Percentiles rank a stretch among this genome's conserved stretches.
These are phyloP conservation scores for Agriopis marginaria DNA, from an alignment of 2,888 invertebrate species.

Conservation along the genomic window DNA sequence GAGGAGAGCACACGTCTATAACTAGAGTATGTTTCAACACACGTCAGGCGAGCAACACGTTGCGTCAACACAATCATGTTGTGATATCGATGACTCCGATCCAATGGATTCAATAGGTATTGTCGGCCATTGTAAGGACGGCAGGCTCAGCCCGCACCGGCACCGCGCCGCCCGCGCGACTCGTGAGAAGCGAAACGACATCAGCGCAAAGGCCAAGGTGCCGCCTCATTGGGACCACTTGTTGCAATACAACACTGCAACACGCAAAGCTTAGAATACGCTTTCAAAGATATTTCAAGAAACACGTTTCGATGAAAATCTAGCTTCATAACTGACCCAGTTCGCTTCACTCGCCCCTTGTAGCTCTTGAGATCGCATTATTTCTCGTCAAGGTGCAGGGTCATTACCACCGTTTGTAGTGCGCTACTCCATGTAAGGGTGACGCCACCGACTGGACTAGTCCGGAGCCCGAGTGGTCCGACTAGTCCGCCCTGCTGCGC, in stretches of 20 bases:
- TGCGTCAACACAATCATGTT: conserved; percentile 38
- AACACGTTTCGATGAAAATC: background rate
- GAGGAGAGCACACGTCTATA: conserved; percentile 13
- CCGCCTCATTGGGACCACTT: background rate
- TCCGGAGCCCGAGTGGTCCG: conserved; percentile 3
- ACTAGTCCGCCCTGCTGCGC: conserved; percentile 13
- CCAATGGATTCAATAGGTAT: conserved; percentile 25
- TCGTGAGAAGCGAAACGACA: conserved; percentile 14
- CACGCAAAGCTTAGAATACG: background rate
- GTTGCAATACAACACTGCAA: background rate
- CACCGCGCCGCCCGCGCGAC: background rate
- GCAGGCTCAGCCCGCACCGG: background rate
- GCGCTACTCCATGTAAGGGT: conserved; percentile 21
- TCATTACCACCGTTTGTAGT: conserved; percentile 24
- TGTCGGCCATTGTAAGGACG: conserved; percentile 22
- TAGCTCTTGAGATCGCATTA: background rate
- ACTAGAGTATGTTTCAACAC: conserved; percentile 32
- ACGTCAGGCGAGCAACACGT: conserved; percentile 38
- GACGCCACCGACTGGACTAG: conserved; percentile 21
- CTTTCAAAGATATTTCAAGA: background rate
- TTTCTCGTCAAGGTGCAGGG: background rate
- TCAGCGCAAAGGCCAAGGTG: background rate
- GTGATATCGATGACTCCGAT: conserved; percentile 27
- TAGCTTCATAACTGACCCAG: background rate
- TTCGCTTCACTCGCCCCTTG: background rate